Evolutionary conservation across 2,113 vertebrate genomes (phyloP), one percentile per base, ranked within the genome.

Genomic region (Actenoides lindsayi): DNA sequence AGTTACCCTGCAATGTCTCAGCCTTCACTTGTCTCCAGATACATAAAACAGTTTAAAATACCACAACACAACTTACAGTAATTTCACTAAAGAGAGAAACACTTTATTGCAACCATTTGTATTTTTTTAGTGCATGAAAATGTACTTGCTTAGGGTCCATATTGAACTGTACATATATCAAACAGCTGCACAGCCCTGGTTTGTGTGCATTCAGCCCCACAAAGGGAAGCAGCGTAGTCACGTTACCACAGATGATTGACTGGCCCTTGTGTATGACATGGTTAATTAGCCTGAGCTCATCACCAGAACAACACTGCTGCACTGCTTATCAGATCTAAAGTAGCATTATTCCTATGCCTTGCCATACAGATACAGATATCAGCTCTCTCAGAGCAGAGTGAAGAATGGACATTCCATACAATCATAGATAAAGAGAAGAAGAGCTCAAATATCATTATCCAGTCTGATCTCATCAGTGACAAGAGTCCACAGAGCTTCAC

Each of bases 231-330:
- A 83, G 70, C 67, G 41, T 11, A 53, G 57, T 80, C 67, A 62
- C 3, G 1, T 77, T 83, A 54, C 54, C 48, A 69, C 14, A 50
- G 50, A 44, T 94, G 85, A 90, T 11, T 80, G 94, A 94, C 63
- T 69, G 67, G 41, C 59, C 85, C 82, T 80, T 83, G 62, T 93
- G 90, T 10, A 1, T 53, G 76, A 62, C 68, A 74, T 1, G 19
- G 90, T 88, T 93, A 65, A 74, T 92, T 83, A 93, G 28, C 78
- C 57, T 3, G 70, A 93, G 48, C 54, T 95, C 83, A 70, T 88
- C 54, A 76, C 70, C 11, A 12, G 59, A 59, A 31, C 15, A 65
- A 10, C 71, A 12, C 39, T 41, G 14, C 90, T 73, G 23, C 13
- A 20, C n/a, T 69, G 79, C 53, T 90, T 50, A 74, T 83, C 84